Conservation (phyloP, 2,888 invertebrate genomes). For the Lasioglossum marginatum region DNA sequence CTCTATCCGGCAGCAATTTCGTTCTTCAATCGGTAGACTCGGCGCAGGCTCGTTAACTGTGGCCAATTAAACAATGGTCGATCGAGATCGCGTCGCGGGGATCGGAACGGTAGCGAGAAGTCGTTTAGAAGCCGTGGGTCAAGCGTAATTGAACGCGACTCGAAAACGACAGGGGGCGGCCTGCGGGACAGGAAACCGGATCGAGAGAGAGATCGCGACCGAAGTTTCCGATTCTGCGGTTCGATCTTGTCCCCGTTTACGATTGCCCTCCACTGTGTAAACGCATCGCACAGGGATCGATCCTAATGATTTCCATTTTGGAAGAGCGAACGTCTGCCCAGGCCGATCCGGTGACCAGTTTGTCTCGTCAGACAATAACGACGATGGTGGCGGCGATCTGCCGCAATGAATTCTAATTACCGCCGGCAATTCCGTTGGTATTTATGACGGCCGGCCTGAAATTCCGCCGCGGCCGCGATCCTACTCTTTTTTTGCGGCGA, state of each 20-base stretch:
- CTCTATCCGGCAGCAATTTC: neutral
- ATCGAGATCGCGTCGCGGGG: slow-evolving; percentile 12
- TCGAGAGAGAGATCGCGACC: slow-evolving; percentile 37
- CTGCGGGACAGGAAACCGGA: slow-evolving; percentile 35
- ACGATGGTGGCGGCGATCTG: slow-evolving; percentile 34
- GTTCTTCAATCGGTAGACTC: neutral
- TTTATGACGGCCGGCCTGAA: slow-evolving; percentile 44
- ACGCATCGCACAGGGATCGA: slow-evolving; percentile 53
- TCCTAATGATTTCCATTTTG: slow-evolving; percentile 61
- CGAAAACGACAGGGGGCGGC: slow-evolving; percentile 32
- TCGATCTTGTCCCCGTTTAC: slow-evolving; percentile 50
- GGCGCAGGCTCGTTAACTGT: slow-evolving; percentile 31
- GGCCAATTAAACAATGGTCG: slow-evolving; percentile 23
- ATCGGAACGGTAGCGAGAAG: slow-evolving; percentile 29
- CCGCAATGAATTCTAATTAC: slow-evolving; percentile 63
- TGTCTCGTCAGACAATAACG: slow-evolving; percentile 58
- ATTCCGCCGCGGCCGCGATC: slow-evolving; percentile 19
- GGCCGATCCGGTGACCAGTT: slow-evolving; percentile 44
- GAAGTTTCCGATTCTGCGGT: slow-evolving; percentile 46
- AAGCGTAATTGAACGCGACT: slow-evolving; percentile 45
- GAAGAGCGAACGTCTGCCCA: slow-evolving; percentile 29
- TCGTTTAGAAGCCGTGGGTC: slow-evolving; percentile 20
- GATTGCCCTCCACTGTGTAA: slow-evolving; percentile 45
- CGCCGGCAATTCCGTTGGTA: slow-evolving; percentile 22
- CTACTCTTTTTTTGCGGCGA: neutral